A percentile compares a stretch with the other conserved stretches of the same genome.
These are phyloP conservation scores for Mimumesa dahlbomi DNA, from an alignment of 2,888 invertebrate genomes.

Conservation along the genomic window DNA sequence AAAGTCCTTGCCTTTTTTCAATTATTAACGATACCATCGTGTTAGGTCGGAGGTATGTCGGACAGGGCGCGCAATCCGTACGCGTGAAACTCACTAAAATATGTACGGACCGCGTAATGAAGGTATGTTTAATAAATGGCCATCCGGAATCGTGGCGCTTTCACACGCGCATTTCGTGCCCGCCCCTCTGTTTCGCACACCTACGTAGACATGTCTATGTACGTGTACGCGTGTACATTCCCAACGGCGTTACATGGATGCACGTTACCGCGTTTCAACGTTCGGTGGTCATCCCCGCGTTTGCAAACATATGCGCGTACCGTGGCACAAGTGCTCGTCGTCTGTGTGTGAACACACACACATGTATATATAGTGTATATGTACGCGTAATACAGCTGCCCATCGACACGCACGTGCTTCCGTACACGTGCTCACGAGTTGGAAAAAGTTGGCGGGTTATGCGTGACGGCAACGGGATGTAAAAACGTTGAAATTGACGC, in stretches of 20 bases:
- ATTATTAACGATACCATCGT: constrained; percentile 53
- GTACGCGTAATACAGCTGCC: background rate
- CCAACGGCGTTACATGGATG: constrained; percentile 20
- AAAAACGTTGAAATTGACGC: background rate
- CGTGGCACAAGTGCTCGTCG: background rate
- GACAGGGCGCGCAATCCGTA: constrained; percentile 26
- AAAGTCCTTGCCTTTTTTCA: constrained; percentile 46
- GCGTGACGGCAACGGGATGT: background rate
- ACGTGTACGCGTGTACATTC: background rate
- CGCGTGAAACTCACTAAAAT: constrained; percentile 72
- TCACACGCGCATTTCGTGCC: constrained; percentile 22
- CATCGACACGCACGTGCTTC: background rate
- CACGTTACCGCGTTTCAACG: constrained; percentile 8
- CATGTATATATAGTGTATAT: too few relatives aligned
- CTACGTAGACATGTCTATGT: background rate
- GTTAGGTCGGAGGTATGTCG: constrained; percentile 40
- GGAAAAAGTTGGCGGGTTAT: too few relatives aligned
- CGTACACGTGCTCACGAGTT: too few relatives aligned
- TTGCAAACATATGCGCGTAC: constrained; percentile 13
- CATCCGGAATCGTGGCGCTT: constrained; percentile 46
- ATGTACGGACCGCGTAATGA: constrained; percentile 74
- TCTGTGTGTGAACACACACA: background rate
- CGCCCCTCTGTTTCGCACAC: background rate
- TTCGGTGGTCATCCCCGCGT: constrained; percentile 3
- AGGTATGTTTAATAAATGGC: constrained; percentile 76